Base-by-base conservation (phyloP, 2,888 invertebrate genomes). In the Entomobrya multifasciata region DNA sequence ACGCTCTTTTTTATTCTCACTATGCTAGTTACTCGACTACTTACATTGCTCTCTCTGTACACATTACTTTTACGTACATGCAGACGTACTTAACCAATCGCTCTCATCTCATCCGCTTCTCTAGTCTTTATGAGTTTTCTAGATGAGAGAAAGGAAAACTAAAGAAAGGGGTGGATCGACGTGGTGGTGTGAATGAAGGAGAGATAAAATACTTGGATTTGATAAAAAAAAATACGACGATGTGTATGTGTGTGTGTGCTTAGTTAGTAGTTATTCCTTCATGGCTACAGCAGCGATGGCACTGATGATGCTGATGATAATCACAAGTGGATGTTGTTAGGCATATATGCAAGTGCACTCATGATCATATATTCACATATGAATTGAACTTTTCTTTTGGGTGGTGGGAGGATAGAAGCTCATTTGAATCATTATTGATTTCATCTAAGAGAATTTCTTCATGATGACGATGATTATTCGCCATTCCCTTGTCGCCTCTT, bases 361-460 rank as follows among this genome's bases (percentile, higher is more conserved):
- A 30, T 25, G 6, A 22, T 36, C n/a, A 15, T 20, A 30, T 55
- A 27, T 36, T 17, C 13, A 55, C 67, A 67, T 44, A 44, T 13
- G 47, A 49, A 22, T 65, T 36, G 36, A 8, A 52, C 65, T 44
- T 65, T 30, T 44, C 52, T 13, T 60, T 44, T 30, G n/a, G 57
- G 55, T 11, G 52, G 52, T 5, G 20, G 5, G 36, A 8, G 4
- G 62, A 57, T 77, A 65, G 77, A 77, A 84, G 84, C 81, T 87
- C 87, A 87, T 87, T 87, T 87, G 84, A 87, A 84, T 84, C 87
- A 87, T 84, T 87, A 87, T 87, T 79, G 87, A 87, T 87, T 87
- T 87, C 84, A 83, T 79, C 81, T 84, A 84, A 78, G 78, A 83
- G 87, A 87, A 87, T 87, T 80, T 81, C 81, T 83, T 83, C 72